Conservation (phyloP, 2,797 vertebrate genomes). For the Sebastes itinus region DNA sequence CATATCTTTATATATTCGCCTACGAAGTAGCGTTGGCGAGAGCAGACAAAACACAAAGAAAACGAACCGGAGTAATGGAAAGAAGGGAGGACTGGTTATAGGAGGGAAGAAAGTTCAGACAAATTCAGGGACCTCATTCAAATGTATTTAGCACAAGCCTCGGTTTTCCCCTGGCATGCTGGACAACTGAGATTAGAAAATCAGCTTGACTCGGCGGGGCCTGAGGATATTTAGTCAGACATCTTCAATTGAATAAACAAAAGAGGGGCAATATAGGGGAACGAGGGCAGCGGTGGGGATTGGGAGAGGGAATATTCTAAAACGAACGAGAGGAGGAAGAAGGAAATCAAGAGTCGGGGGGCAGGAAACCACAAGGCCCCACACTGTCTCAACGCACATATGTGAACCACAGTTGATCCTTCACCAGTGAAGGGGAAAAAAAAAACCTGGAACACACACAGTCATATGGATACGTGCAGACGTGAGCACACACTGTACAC, state of each 20-base stretch:
- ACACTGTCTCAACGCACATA: constrained; percentile 74
- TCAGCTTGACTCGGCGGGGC: constrained; percentile 43
- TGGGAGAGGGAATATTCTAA: constrained; percentile 48
- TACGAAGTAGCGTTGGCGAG: background rate
- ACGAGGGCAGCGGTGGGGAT: constrained; percentile 38
- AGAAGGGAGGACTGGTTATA: background rate
- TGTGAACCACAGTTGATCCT: constrained; percentile 73
- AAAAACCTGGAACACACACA: constrained; percentile 45
- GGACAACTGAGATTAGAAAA: constrained; percentile 60
- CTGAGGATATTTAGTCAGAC: constrained; percentile 67
- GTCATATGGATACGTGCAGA: constrained; percentile 47
- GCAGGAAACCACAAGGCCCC: constrained; percentile 79
- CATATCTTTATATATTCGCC: background rate
- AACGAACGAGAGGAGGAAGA: constrained; percentile 54
- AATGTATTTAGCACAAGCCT: constrained; percentile 52
- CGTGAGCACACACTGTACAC: constrained; percentile 31
- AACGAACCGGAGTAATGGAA: background rate
- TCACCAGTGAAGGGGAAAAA: constrained; percentile 1
- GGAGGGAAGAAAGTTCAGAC: constrained; percentile 1
- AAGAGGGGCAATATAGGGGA: constrained; percentile 35
- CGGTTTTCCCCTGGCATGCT: constrained; percentile 36
- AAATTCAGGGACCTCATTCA: constrained; percentile 26
- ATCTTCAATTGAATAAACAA: constrained; percentile 67
- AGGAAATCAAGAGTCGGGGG: constrained; percentile 66
- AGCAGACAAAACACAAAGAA: background rate